A percentile compares a stretch with the other conserved stretches of the same genome.
Conservation (phyloP, 2,797 vertebrate genomes). For the Gallirallus australis region DNA sequence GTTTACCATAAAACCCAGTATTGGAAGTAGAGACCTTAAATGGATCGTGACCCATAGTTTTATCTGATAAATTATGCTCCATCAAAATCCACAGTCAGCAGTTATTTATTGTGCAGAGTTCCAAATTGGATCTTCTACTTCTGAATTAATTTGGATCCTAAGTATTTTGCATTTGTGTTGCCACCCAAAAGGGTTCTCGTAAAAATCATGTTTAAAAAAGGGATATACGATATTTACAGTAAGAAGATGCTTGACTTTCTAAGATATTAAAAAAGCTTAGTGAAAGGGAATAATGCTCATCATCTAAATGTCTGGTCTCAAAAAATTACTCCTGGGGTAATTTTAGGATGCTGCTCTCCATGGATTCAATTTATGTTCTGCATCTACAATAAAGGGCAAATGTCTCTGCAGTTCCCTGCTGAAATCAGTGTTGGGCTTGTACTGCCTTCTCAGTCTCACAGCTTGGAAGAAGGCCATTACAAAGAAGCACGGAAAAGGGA, state of each 20-base stretch:
- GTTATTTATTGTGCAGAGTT: conserved; percentile 58
- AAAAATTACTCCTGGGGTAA: conserved; percentile 49
- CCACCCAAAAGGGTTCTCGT: neutral
- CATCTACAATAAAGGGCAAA: conserved; percentile 73
- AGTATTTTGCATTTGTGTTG: conserved; percentile 55
- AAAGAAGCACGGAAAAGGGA: conserved; percentile 45
- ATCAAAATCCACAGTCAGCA: conserved; percentile 51
- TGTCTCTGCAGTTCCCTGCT: conserved; percentile 59
- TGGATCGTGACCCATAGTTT: conserved; percentile 22
- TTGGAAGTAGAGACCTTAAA: conserved; percentile 55
- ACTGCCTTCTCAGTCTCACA: conserved; percentile 42
- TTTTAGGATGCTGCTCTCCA: conserved; percentile 61
- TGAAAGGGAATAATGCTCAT: conserved; percentile 15
- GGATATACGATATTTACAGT: conserved; percentile 31
- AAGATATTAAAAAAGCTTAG: conserved; percentile 58
- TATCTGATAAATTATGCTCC: conserved; percentile 61
- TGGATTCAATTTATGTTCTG: conserved; percentile 63
- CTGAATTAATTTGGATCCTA: conserved; percentile 65
- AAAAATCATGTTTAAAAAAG: conserved; percentile 54
- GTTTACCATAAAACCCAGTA: conserved; percentile 49
- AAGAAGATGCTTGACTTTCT: conserved; percentile 54
- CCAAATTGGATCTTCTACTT: conserved; percentile 41
- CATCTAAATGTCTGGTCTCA: conserved; percentile 28
- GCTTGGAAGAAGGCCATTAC: conserved; percentile 63
- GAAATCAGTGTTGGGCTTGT: conserved; percentile 56